Percentiles rank a stretch among this genome's conserved stretches.
phyloP scores from a whole-genome alignment of 2,888 invertebrate genomes.

The Sarcophaga carnaria region DNA sequence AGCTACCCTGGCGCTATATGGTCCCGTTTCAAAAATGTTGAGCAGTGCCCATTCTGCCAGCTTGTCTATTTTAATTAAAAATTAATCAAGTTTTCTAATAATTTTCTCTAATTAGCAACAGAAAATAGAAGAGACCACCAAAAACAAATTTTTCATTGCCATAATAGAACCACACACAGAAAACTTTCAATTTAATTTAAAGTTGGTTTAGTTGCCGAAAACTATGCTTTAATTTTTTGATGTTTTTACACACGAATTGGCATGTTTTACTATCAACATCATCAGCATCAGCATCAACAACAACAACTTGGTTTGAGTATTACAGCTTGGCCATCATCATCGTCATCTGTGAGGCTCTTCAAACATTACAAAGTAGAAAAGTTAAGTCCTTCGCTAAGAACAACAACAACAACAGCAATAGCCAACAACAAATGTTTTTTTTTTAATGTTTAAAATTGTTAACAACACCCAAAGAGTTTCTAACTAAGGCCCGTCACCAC shows the following conservation, averaged over 20 bases:
- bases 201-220: constrained; percentile 51
- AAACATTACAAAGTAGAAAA: constrained; percentile 25
- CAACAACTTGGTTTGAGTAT: too few species aligned
- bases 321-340: too few species aligned
- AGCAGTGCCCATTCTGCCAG: too few species aligned
- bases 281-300: background rate
- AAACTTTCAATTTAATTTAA: constrained; percentile 31
- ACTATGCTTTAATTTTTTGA: constrained; percentile 53
- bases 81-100: too few species aligned
- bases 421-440: too few species aligned
- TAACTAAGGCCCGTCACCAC: background rate
- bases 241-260: constrained; percentile 53
- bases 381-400: constrained; percentile 18
- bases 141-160: too few species aligned
- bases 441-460: constrained; percentile 10
- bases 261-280: constrained; percentile 33
- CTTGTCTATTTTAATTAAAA: too few species aligned
- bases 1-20: too few species aligned
- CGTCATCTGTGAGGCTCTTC: background rate
- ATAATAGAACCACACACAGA: too few species aligned
- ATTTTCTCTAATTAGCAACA: too few species aligned
- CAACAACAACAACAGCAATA: background rate
- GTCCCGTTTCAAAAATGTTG: too few species aligned
- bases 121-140: too few species aligned
- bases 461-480: background rate